A percentile compares a stretch with the other conserved stretches of the same genome.
phyloP scores from a whole-genome alignment of 2,888 invertebrate species.

The Endotricha flammealis region DNA sequence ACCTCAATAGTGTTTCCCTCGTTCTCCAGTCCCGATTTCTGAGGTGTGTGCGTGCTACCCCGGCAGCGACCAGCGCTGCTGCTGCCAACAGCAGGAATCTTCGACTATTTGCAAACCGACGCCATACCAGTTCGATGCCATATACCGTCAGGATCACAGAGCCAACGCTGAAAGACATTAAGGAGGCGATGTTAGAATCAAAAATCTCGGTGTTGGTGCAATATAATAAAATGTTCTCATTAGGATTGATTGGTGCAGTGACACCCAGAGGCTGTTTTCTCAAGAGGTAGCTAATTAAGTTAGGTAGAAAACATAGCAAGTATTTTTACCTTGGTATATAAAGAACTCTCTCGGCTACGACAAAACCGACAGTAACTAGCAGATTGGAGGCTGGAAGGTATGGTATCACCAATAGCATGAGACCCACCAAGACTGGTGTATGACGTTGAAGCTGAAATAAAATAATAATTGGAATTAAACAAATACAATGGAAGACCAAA shows the following conservation, averaged over 20 bases:
- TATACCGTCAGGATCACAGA: conserved; percentile 86
- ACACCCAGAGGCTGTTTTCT: too few species aligned
- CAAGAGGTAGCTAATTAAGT: too few species aligned
- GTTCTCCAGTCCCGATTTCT: conserved; percentile 88
- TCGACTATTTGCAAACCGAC: conserved; percentile 50
- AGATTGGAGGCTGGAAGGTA: conserved; percentile 93
- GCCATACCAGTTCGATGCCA: conserved; percentile 84
- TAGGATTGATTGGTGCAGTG: too few species aligned
- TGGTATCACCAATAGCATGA: conserved; percentile 86
- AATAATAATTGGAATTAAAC: not conserved
- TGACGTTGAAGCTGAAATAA: conserved; percentile 79
- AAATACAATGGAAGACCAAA: too few species aligned
- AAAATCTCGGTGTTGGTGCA: too few species aligned
- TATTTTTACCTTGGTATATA: conserved; percentile 92
- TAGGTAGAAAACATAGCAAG: too few species aligned
- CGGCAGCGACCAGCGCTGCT: conserved; percentile 78
- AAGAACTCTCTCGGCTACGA: conserved; percentile 91
- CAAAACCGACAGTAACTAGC: conserved; percentile 88
- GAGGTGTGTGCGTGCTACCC: conserved; percentile 81
- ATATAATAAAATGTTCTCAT: too few species aligned
- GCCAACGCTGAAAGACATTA: conserved; percentile 81
- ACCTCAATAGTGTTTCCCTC: conserved; percentile 87
- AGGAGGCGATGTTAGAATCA: not conserved
- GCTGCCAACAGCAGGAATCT: conserved; percentile 72
- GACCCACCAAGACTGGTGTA: conserved; percentile 81